phyloP scores from a whole-genome alignment of 2,888 invertebrate genomes.

The Athripsodes cinereus region DNA sequence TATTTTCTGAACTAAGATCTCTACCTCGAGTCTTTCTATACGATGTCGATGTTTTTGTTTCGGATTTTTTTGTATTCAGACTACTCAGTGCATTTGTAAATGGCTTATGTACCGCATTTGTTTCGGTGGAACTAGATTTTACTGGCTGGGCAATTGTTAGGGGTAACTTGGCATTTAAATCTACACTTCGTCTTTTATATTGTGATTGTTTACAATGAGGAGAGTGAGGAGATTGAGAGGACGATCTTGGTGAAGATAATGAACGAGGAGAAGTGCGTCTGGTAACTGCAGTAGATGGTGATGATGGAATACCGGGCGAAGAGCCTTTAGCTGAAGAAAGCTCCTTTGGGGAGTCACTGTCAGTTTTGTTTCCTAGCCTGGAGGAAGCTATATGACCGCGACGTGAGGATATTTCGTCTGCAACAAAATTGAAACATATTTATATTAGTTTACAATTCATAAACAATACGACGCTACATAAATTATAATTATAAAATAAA shows the following conservation, averaged over 20 bases:
- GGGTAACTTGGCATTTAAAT: conserved; percentile 10
- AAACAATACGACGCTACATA: too few relatives aligned
- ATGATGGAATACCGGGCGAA: conserved; percentile 4
- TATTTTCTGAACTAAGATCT: conserved; percentile 8
- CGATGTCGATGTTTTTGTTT: neutral
- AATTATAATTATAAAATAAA: too few relatives aligned
- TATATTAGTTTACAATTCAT: too few relatives aligned
- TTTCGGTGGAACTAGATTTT: too few relatives aligned
- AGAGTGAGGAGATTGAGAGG: conserved; percentile 23
- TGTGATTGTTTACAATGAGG: conserved; percentile 14
- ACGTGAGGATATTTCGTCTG: conserved; percentile 39
- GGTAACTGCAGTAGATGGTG: conserved; percentile 20
- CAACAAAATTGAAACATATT: conserved; percentile 22
- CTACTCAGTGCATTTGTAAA: neutral
- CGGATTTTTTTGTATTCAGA: neutral
- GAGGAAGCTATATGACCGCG: conserved; percentile 37
- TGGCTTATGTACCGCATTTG: neutral
- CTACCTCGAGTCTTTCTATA: conserved; percentile 1
- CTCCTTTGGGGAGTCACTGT: conserved; percentile 28
- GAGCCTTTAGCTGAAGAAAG: neutral
- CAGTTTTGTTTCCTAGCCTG: conserved; percentile 34
- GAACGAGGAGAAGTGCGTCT: conserved; percentile 16
- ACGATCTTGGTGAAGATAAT: conserved; percentile 16
- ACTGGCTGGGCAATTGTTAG: too few relatives aligned
- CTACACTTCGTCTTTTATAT: conserved; percentile 18